Evolutionary conservation across 2,113 vertebrate species (phyloP).

Genomic region (Oceanodroma tethys): DNA sequence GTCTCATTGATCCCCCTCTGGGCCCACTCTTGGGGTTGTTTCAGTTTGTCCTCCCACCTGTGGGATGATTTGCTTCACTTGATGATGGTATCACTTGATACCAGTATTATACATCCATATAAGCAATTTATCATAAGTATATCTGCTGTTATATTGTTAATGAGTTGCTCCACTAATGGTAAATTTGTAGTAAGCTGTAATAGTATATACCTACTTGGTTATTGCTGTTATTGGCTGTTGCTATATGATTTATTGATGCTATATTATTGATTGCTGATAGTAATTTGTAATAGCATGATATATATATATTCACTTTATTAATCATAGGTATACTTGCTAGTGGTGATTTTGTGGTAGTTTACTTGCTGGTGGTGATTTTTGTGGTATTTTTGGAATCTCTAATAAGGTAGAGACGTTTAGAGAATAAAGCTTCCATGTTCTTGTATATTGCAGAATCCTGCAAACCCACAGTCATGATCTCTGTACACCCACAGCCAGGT

Average conservation of each 20-base stretch:
- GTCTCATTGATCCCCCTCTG: neutral
- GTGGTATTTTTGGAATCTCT: neutral
- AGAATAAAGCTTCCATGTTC: neutral
- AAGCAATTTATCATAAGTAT: neutral
- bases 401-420: neutral
- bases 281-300: neutral
- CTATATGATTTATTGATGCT: neutral
- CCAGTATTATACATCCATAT: neutral
- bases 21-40: neutral
- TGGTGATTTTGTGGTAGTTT: neutral
- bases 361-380: neutral
- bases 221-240: neutral
- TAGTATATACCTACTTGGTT: neutral
- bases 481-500: fast-evolving
- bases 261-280: neutral
- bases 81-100: neutral
- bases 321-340: neutral
- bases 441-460: neutral
- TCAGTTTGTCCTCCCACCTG: fast-evolving
- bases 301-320: neutral
- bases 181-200: neutral
- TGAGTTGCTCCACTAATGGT: neutral
- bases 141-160: neutral
- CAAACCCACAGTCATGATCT: neutral
- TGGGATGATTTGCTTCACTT: neutral